These are phyloP conservation scores for Orestias chungarensis DNA, from an alignment of 2,797 vertebrate genomes.

Conservation along the genomic window DNA sequence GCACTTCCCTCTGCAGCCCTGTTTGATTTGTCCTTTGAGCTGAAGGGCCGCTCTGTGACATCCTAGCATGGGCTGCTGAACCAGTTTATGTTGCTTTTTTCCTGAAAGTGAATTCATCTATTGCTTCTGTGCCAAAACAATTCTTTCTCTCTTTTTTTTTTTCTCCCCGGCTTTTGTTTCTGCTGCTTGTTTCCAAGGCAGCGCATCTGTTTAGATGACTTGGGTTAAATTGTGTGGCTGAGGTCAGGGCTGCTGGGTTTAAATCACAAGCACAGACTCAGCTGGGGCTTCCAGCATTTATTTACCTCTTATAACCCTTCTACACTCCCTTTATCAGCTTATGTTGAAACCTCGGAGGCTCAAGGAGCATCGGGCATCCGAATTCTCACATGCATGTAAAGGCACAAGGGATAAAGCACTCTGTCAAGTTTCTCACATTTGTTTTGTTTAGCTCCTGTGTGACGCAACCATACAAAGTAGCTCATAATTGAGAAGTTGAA, in stretches of 20 bases:
- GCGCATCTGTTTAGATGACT: constrained; percentile 20
- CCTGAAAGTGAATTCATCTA: constrained; percentile 15
- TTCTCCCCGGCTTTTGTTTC: neutral
- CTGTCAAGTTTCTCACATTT: neutral
- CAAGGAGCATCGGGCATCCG: constrained; percentile 49
- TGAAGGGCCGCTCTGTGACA: constrained; percentile 4
- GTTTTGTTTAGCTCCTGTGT: neutral
- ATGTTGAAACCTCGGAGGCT: constrained; percentile 45
- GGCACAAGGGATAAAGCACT: constrained; percentile 5
- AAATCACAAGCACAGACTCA: constrained; percentile 51
- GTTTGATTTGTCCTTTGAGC: constrained; percentile 41
- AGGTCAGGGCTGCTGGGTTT: constrained; percentile 61
- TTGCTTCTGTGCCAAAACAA: constrained; percentile 15
- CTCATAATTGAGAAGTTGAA: neutral
- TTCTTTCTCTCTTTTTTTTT: neutral
- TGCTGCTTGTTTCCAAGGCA: constrained; percentile 18
- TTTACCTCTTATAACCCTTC: constrained; percentile 76
- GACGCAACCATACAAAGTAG: neutral
- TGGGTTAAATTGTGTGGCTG: constrained; percentile 28
- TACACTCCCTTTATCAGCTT: constrained; percentile 46
- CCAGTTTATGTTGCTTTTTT: too few relatives aligned
- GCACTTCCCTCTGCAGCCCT: constrained; percentile 38
- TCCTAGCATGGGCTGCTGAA: constrained; percentile 33
- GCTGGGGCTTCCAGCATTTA: constrained; percentile 31
- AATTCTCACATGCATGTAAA: constrained; percentile 18